Evolutionary conservation across 2,113 vertebrate genomes (phyloP), one percentile per base, ranked within the genome.

Genomic region (Mixornis gularis): DNA sequence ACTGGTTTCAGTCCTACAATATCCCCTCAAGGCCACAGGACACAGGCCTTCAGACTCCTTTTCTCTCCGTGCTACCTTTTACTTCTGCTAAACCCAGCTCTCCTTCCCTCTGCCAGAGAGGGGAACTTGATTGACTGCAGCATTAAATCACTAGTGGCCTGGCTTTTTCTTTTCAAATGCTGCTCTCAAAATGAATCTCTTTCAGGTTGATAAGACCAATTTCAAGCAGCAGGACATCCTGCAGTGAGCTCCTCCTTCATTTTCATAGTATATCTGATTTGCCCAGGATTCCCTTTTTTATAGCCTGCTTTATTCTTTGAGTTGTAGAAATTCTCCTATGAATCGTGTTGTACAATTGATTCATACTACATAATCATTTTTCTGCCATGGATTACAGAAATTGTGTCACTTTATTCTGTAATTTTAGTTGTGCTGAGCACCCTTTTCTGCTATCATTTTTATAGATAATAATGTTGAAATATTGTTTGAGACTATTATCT

Each of bases 181-280:
- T 87, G 26, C 48, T 85, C 78, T 84, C 64, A 66, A 91, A 87
- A 89, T 48, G 7, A 66, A 29, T 79, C 20, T 59, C 56, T 84
- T 92, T 87, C 66, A 87, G 65, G 40, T 20, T 85, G 90, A 91
- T 89, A 89, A 92, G 81, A 19, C 56, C 14, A 85, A 89, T 91
- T 92, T 92, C 92, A 95, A 93, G 85, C 66, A 85, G 56, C 81
- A 89, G 81, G 60, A 63, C 2, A 3, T 89, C 79, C 79, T 87
- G 81, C 70, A 64, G 79, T 69, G 92, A 89, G 49, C 36, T 94
- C 58, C 62, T 79, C 85, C 79, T 85, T 91, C 46, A 68, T 66
- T 79, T 92, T 81, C 78, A 64, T 27, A 55, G 44, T 55, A 2
- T 59, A 48, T 71, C 69, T 87, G 56, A 66, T 89, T 93, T 91